Base-by-base conservation (phyloP, 2,888 invertebrate genomes). In the Nudaria mundana region DNA sequence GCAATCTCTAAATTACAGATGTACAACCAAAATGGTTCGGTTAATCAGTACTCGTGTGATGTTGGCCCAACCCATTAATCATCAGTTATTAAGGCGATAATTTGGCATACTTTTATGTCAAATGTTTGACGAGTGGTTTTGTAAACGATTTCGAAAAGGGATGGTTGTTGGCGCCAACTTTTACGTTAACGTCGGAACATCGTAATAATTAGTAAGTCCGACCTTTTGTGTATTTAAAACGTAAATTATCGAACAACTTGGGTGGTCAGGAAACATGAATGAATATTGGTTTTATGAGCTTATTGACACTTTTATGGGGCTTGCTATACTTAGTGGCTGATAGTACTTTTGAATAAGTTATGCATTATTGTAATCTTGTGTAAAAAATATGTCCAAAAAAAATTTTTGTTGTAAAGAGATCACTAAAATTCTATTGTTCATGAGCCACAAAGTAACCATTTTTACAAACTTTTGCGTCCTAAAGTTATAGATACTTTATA, bases 31-130 rank as follows among this genome's bases (percentile, higher is more conserved):
- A 63, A 66, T 63, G 47, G 56, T 60, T 48, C 66, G 56, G 49
- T 61, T 55, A 59, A 65, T 60, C 60, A 56, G 44, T 33, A 48
- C 48, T 58, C 41, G 54, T 52, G 53, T 53, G 59, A 61, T 52
- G 55, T 52, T 48, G 43, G 56, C 4, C 57, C 57, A 63, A 62
- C 56, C 59, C 48, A 68, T 55, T 58, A 62, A 59, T 68, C 63
- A 63, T 35, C 37, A 42, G 52, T 51, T 57, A 66, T 60, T 57
- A 56, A 52, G 52, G 58, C 53, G 60, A 60, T 57, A 67, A 68
- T 70, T 68, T 58, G 70, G 63, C 68, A 71, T 73, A 73, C 75
- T 67, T 63, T 72, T 69, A 31, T 55, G 59, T 59, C 59, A 62
- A 59, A 69, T 63, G 48, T 71, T 71, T 76, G 76, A 77, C 57